These are phyloP conservation scores for Glyphotaelius pellucidus DNA, from an alignment of 2,888 invertebrate species.

Conservation along the genomic window DNA sequence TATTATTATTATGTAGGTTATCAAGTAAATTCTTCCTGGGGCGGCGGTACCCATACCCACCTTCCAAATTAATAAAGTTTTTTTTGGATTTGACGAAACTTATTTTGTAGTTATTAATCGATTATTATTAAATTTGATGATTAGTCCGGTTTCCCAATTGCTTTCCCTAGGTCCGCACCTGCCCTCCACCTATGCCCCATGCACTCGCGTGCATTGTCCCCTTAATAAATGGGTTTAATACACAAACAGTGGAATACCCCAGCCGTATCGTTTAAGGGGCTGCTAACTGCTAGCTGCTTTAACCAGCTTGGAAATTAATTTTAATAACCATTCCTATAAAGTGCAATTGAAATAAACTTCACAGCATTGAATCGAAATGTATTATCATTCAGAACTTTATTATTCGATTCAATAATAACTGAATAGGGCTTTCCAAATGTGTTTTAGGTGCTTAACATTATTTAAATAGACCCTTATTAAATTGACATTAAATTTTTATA, in stretches of 20 bases:
- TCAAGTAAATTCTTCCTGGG: no score
- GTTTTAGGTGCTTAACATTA: slow-evolving; percentile 11
- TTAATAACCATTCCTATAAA: slow-evolving; percentile 42
- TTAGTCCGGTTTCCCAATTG: not conserved
- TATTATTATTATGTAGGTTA: no score
- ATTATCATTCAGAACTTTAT: slow-evolving; percentile 22
- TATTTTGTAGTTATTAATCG: no score
- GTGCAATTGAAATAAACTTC: slow-evolving; percentile 38
- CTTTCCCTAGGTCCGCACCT: not conserved
- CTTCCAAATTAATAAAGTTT: no score
- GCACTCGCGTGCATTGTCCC: slow-evolving; percentile 56
- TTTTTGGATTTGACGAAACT: no score
- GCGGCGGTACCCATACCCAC: no score
- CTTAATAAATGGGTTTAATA: slow-evolving; percentile 49
- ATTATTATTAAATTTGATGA: not conserved
- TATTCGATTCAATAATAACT: slow-evolving; percentile 15
- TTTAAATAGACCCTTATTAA: slow-evolving; percentile 32
- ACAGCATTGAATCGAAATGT: slow-evolving; percentile 30
- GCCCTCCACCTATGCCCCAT: not conserved
- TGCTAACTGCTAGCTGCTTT: not conserved
- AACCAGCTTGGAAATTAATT: slow-evolving; percentile 32
- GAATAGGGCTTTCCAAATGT: slow-evolving; percentile 21
- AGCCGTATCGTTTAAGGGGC: slow-evolving; percentile 41
- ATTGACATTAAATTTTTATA: not conserved
- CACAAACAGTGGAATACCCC: slow-evolving; percentile 46